Evolutionary conservation across 2,113 vertebrate genomes (phyloP), one percentile per base, ranked within the genome.

Genomic region (Athene cunicularia): DNA sequence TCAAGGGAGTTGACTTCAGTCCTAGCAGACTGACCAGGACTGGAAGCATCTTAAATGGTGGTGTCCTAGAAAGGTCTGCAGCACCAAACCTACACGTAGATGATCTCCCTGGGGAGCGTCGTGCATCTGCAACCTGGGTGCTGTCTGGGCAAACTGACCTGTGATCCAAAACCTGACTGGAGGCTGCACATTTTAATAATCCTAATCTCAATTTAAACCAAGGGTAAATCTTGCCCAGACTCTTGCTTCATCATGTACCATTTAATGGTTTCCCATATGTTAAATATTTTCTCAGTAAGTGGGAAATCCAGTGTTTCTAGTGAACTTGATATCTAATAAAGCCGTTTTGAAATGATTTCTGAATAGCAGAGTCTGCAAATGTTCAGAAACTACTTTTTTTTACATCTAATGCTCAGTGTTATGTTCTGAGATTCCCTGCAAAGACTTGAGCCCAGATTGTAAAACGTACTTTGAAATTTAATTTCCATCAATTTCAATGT

Each of bases 391-490:
- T 63, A 18, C 19, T 14, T 56, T 35, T 56, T 56, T 47, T 45
- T 20, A 53, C 68, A 32, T 88, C 64, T 77, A 33, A 19, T 58
- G 26, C 43, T 85, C 56, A 16, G 33, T 21, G 22, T 64, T 84
- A 6, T 4, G 5, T 85, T 93, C 80, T 33, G 74, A 93, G 74
- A 71, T 82, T 72, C 70, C 45, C 90, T 80, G 70, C 37, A 52
- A 93, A 93, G 84, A 27, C 89, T 91, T 2, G 47, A 91, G 47
- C 55, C 68, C 62, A 35, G 67, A n/a, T 74, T 93, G 41, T 73
- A 92, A 92, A 96, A 92, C 45, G n/a, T 14, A 50, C 82, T 92
- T 90, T 76, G 93, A 92, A 95, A 93, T 85, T 59, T 93, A 39
- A 77, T 95, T 97, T 88, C 86, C 80, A 90, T 59, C 50, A 39